Percentiles rank a stretch among this genome's conserved stretches.
Conservation (phyloP, 2,888 invertebrate species). For the Caenorhabditis imperialis region DNA sequence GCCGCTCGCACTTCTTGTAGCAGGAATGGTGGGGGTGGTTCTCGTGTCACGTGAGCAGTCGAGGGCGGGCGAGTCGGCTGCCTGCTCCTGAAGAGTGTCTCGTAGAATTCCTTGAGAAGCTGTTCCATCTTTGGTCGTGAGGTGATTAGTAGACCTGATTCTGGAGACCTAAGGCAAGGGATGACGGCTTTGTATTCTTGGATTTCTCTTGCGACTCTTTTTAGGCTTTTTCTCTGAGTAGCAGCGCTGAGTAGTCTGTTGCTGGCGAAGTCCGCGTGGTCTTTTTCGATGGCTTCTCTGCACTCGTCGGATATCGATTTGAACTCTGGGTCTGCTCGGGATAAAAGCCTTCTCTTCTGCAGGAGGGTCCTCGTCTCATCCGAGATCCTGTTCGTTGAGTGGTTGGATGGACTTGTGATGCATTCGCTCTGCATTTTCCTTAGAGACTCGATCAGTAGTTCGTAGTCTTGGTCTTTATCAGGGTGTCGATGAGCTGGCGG, state of each 20-base stretch:
- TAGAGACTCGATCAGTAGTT: not conserved
- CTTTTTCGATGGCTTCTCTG: not conserved
- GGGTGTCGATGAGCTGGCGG: too few relatives aligned
- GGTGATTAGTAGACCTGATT: not conserved
- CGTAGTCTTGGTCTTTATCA: not conserved
- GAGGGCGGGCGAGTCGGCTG: not conserved
- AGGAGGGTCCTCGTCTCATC: not conserved
- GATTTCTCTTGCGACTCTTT: not conserved
- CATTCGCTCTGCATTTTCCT: not conserved
- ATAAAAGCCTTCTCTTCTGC: not conserved
- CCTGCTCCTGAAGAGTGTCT: conserved; percentile 1
- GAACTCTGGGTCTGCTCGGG: conserved; percentile 2
- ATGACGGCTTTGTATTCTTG: not conserved
- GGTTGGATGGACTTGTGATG: not conserved
- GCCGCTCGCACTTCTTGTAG: not conserved
- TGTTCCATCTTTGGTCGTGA: not conserved
- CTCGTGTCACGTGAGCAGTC: too few relatives aligned
- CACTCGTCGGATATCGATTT: not conserved
- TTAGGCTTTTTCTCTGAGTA: not conserved
- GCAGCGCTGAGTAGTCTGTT: not conserved
- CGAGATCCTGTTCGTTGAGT: not conserved
- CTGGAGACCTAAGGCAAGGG: not conserved
- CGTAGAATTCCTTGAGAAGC: not conserved
- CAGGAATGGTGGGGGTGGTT: conserved; percentile 3
- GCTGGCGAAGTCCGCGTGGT: not conserved